These are phyloP conservation scores for Papilio protenor DNA, from an alignment of 2,888 invertebrate genomes.

Conservation along the genomic window DNA sequence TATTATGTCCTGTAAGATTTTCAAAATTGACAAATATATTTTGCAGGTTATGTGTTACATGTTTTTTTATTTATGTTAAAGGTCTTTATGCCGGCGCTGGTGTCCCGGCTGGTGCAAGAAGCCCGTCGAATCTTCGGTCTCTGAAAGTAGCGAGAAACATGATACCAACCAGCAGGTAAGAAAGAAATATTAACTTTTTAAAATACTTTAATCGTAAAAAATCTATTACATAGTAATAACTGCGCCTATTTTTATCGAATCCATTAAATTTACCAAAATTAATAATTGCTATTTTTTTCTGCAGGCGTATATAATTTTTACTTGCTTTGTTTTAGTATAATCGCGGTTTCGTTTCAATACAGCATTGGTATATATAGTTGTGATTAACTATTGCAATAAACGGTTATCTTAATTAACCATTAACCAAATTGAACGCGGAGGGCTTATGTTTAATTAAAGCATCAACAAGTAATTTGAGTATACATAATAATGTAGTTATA, in stretches of 20 bases:
- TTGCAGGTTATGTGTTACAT: not conserved
- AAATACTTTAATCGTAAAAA: not conserved
- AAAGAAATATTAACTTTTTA: conserved; percentile 24
- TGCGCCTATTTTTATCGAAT: not conserved
- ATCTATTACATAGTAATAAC: not conserved
- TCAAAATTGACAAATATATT: not conserved
- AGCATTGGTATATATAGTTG: not conserved
- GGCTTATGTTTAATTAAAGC: not conserved
- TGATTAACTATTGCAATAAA: not conserved
- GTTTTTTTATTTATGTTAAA: conserved; percentile 69
- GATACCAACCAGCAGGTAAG: conserved; percentile 70
- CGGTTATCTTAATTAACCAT: not conserved
- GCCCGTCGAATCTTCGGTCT: conserved; percentile 60
- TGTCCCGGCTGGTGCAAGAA: conserved; percentile 84
- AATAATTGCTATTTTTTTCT: conserved; percentile 14
- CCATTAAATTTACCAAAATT: not conserved
- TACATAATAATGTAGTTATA: not conserved
- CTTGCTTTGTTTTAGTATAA: not conserved
- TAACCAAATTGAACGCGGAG: not conserved
- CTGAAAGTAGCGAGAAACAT: conserved; percentile 75
- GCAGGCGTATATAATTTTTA: not conserved
- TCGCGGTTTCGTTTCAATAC: too few relatives aligned
- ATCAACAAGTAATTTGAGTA: not conserved
- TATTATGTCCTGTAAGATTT: not conserved
- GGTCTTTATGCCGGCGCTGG: conserved; percentile 86